phyloP scores from a whole-genome alignment of 2,888 invertebrate genomes.

The Trissolcus japonicus region DNA sequence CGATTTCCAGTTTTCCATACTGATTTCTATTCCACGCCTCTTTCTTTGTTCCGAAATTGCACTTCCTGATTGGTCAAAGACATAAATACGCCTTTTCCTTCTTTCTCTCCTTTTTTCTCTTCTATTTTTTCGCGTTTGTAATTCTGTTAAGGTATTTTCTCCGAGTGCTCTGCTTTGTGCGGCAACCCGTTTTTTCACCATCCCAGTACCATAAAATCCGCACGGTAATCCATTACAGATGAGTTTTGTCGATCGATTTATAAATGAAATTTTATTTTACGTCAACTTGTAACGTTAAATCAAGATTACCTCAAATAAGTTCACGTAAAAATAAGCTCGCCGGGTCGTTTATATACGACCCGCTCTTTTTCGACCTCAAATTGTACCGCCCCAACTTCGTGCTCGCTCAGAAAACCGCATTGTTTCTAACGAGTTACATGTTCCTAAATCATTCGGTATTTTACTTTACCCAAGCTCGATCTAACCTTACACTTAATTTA shows the following conservation, averaged over 20 bases:
- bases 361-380: slow-evolving; percentile 31
- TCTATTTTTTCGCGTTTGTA: background rate
- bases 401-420: slow-evolving; percentile 28
- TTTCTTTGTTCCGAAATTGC: too few relatives aligned
- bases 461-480: slow-evolving; percentile 16
- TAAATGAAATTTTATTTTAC: slow-evolving; percentile 42
- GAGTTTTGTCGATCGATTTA: slow-evolving; percentile 25
- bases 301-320: slow-evolving; percentile 40
- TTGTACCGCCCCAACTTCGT: slow-evolving; percentile 15
- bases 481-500: slow-evolving; percentile 6
- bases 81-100: too few relatives aligned
- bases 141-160: slow-evolving; percentile 5
- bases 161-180: background rate
- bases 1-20: slow-evolving; percentile 10
- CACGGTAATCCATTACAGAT: slow-evolving; percentile 17
- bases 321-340: slow-evolving; percentile 35
- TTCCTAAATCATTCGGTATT: slow-evolving; percentile 26
- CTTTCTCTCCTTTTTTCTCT: background rate
- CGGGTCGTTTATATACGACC: slow-evolving; percentile 16
- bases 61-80: too few relatives aligned
- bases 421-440: slow-evolving; percentile 46
- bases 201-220: slow-evolving; percentile 21
- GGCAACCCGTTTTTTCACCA: background rate
- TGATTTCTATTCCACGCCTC: too few relatives aligned
- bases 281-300: slow-evolving; percentile 34